Evolutionary conservation across 2,797 vertebrate species (phyloP).

Genomic region (Chelonia mydas): DNA sequence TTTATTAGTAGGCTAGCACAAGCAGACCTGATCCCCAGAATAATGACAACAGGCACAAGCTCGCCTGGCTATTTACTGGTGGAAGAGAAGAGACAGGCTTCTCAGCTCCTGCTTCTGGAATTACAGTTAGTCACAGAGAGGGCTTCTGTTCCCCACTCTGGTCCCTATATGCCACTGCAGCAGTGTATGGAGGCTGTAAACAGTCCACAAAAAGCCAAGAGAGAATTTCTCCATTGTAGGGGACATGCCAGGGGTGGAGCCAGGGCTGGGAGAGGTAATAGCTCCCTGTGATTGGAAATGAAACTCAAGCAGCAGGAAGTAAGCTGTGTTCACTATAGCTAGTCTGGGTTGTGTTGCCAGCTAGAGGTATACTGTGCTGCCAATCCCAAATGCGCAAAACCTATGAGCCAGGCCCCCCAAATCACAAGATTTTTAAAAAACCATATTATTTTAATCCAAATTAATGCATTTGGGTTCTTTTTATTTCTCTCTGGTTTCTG

Average conservation of each 20-base stretch:
- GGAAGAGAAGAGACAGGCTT: neutral
- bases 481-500: neutral
- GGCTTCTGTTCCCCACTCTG: neutral
- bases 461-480: neutral
- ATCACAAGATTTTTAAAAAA: neutral
- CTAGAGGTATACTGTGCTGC: neutral
- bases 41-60: neutral
- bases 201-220: too few relatives aligned
- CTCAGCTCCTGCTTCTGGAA: neutral
- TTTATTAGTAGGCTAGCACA: constrained; percentile 18
- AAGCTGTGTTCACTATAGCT: neutral
- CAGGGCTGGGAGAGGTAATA: neutral
- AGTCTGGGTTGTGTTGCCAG: neutral
- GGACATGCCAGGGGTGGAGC: too few relatives aligned
- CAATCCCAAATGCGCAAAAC: neutral
- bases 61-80: neutral
- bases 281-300: rapidly evolving
- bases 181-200: too few relatives aligned
- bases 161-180: neutral
- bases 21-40: neutral
- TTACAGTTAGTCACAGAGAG: neutral
- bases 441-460: neutral
- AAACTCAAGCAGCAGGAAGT: neutral
- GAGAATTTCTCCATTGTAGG: neutral
- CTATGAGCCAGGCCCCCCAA: neutral